Conservation (phyloP, 2,113 vertebrate genomes). For the Rostratula benghalensis region DNA sequence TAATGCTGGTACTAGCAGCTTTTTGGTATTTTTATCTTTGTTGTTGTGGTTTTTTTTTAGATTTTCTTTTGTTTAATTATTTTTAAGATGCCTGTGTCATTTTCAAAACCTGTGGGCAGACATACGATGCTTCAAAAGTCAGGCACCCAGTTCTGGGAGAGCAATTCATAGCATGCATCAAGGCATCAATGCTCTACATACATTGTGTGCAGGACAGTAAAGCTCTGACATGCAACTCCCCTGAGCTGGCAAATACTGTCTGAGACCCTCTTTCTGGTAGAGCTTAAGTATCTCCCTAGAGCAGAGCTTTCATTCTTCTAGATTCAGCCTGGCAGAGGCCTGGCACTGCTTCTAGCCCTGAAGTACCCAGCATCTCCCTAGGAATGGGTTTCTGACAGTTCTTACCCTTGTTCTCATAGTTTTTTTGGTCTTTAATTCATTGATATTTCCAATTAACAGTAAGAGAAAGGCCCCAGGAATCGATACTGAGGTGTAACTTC, state of each 20-base stretch:
- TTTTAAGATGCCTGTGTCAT: neutral
- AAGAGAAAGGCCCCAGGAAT: neutral
- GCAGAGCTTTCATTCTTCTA: neutral
- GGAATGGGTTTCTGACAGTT: neutral
- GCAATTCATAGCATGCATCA: neutral
- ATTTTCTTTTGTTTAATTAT: neutral
- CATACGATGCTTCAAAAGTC: neutral
- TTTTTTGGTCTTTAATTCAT: neutral
- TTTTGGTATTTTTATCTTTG: neutral
- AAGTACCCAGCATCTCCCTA: neutral
- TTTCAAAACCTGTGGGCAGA: neutral
- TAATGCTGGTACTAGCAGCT: neutral
- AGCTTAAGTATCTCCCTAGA: no score
- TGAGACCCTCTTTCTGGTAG: neutral
- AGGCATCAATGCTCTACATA: neutral
- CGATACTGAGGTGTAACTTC: neutral
- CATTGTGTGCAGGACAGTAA: rapidly evolving
- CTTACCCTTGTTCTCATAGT: neutral
- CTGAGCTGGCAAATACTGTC: neutral
- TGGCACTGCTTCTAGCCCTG: neutral
- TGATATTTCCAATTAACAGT: neutral
- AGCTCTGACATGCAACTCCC: neutral
- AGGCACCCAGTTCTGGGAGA: neutral
- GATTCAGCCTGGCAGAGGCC: neutral
- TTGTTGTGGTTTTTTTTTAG: neutral